Evolutionary conservation across 2,888 invertebrate genomes (phyloP), one percentile per base, ranked within the genome.

Genomic region (Phalera bucephala): DNA sequence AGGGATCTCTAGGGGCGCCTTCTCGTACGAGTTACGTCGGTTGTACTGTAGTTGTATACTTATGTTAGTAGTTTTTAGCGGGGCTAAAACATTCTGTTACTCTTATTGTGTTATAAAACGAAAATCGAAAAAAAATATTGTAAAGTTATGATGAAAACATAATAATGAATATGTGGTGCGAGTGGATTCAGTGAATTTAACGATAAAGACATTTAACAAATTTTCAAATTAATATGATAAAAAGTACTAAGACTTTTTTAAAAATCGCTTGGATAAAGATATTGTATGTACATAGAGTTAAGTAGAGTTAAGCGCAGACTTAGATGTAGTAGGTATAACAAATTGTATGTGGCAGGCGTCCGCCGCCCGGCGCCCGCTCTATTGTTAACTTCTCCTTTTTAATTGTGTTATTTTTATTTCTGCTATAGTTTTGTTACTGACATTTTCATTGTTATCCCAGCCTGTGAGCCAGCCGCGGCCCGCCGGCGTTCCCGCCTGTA

Each of bases 241-340:
- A 69, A 84, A 83, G 79, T 87, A 88, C 83, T 87, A 86, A 86
- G 84, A 87, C 83, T 85, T 88, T 87, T 83, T 85, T 81, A 51
- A 69, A 71, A 80, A 85, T 87, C 75, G 88, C 88, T 88, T 86
- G 75, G 71, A 80, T 80, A 80, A 83, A 78, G 73, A 79, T 63
- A 71, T 78, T 72, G 85, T 85, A 87, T 88, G 87, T 88, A 88
- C 76, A 86, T 87, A 87, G 81, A 56, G 72, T 69, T 87, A 87
- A 88, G 76, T 83, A 83, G 80, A 52, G 51, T 42, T 83, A 85
- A 85, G 85, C 64, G 80, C 84, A 79, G 78, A 78, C 69, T 72
- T 87, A 87, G 87, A 80, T 84, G 87, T 89, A 89, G 86, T 87
- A 88, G 88, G 87, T 83, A 84, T 86, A 88, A 88, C 88, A 84